phyloP scores from a whole-genome alignment of 2,888 invertebrate species.

The Norana najaformis region DNA sequence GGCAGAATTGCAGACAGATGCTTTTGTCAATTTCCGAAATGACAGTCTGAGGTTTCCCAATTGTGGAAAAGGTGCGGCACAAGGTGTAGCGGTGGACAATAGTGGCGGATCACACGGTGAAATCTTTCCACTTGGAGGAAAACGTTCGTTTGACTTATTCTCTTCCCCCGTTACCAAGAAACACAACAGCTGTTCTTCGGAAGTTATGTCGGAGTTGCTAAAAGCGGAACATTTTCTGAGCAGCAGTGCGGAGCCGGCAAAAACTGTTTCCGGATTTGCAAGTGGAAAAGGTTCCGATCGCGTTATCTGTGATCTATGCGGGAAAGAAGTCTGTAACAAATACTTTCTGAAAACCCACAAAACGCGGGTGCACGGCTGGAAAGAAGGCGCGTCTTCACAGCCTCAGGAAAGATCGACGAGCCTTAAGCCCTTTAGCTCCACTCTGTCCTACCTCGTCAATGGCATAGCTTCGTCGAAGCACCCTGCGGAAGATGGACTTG shows the following conservation, averaged over 20 bases:
- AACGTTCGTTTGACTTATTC: background rate
- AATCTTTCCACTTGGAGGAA: conserved; percentile 16
- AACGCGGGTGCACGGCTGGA: background rate
- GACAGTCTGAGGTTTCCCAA: background rate
- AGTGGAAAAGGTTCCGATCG: background rate
- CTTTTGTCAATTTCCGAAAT: background rate
- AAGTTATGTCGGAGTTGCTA: background rate
- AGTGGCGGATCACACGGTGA: background rate
- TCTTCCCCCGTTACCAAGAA: background rate
- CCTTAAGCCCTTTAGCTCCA: background rate
- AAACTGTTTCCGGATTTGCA: background rate
- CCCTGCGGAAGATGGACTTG: background rate
- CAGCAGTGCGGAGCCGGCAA: background rate
- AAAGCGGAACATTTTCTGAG: background rate
- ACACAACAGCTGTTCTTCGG: background rate
- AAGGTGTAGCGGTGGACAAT: background rate
- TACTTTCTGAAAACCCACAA: conserved; percentile 16
- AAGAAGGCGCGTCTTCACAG: background rate
- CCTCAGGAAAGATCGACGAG: background rate
- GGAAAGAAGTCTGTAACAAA: background rate
- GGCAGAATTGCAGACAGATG: background rate
- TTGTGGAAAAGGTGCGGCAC: background rate
- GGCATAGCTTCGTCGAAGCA: background rate
- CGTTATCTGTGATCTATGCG: background rate
- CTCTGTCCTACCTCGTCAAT: background rate